Percentiles rank a stretch among this genome's conserved stretches.
These are phyloP conservation scores for Polydrusus pterygomalis DNA, from an alignment of 2,888 invertebrate genomes.

Conservation along the genomic window DNA sequence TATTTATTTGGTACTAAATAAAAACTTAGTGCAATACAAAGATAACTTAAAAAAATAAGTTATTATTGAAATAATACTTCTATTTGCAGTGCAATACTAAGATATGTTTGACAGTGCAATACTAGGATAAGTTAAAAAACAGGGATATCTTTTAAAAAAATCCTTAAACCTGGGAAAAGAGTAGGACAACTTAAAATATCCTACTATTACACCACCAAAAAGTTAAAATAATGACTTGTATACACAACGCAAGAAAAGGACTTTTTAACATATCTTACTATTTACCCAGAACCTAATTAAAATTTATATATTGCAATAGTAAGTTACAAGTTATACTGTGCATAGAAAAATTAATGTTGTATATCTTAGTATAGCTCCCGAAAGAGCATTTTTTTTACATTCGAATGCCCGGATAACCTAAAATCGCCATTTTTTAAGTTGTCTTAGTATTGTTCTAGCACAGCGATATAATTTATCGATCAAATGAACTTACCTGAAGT, in stretches of 20 bases:
- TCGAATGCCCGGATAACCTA: not conserved
- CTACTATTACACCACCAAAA: not conserved
- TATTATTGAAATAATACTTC: not conserved
- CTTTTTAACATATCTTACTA: not conserved
- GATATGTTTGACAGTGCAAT: constrained; percentile 5
- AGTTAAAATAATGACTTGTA: not conserved
- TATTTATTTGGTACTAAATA: not conserved
- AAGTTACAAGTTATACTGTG: constrained; percentile 1
- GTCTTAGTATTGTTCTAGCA: not conserved
- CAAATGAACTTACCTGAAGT: too few species aligned
- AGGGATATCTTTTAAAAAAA: constrained; percentile 2
- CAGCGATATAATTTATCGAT: too few species aligned
- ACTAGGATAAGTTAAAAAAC: constrained; percentile 1
- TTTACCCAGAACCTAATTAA: constrained; percentile 1
- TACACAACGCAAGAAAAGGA: not conserved
- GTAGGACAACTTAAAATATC: not conserved
- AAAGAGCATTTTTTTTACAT: constrained; percentile 1
- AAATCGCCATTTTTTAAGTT: not conserved
- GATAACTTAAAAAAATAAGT: constrained; percentile 5
- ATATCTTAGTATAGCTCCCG: not conserved
- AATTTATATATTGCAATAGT: constrained; percentile 1
- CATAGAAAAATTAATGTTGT: not conserved
- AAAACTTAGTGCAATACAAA: not conserved
- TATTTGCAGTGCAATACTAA: constrained; percentile 1
- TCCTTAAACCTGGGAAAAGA: constrained; percentile 3